Conservation (phyloP, 2,113 vertebrate species). For the Ovis canadensis region DNA sequence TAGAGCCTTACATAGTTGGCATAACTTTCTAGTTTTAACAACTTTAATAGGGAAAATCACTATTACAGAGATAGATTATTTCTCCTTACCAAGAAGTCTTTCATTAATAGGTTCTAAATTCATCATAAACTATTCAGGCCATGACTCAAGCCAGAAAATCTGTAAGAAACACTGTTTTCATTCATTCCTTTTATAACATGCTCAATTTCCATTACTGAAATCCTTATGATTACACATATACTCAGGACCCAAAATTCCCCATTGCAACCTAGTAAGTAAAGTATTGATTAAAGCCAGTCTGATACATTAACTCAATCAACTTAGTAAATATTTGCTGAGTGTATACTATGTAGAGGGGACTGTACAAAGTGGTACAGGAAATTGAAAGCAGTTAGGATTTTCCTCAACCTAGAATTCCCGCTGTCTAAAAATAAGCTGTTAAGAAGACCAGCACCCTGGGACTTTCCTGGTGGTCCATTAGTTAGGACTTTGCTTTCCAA, state of each 20-base stretch:
- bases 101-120: constrained; percentile 44
- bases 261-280: background rate
- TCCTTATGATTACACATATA: background rate
- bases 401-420: background rate
- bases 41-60: constrained; percentile 30
- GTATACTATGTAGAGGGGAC: background rate
- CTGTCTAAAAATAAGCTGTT: background rate
- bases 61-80: constrained; percentile 37
- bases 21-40: constrained; percentile 15
- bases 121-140: constrained; percentile 6
- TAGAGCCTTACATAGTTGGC: background rate
- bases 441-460: background rate
- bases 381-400: background rate
- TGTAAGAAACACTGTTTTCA: background rate
- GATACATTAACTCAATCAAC: background rate
- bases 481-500: background rate
- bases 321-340: constrained; percentile 7
- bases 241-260: background rate
- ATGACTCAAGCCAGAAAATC: background rate
- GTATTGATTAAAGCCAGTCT: background rate
- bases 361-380: background rate
- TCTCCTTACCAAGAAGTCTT: constrained; percentile 26
- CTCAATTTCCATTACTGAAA: background rate
- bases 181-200: background rate
- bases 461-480: background rate